Percentiles rank a stretch among this genome's conserved stretches.
These are phyloP conservation scores for Stictocephala bisonia DNA, from an alignment of 2,888 invertebrate genomes.

Conservation along the genomic window DNA sequence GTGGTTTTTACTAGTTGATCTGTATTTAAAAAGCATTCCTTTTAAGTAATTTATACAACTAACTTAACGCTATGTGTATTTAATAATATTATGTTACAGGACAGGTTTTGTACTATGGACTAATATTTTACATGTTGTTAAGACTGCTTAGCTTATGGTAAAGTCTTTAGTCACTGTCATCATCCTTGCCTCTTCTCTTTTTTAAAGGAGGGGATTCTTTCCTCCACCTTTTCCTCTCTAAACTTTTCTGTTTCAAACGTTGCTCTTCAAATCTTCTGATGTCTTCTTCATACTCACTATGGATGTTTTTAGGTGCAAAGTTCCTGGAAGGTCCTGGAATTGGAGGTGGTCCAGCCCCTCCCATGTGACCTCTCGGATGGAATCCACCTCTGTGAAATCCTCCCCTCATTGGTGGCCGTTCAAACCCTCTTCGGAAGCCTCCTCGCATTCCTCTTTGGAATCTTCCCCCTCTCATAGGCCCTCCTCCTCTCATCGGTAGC, in stretches of 20 bases:
- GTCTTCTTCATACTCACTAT: constrained; percentile 56
- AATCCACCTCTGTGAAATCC: constrained; percentile 44
- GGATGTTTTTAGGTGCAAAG: constrained; percentile 46
- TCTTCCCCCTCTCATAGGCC: constrained; percentile 37
- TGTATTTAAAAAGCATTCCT: too few species aligned
- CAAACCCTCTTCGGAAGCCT: constrained; percentile 29
- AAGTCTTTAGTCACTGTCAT: constrained; percentile 18
- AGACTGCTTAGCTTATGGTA: too few species aligned
- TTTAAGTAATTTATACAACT: too few species aligned
- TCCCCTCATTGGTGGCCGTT: constrained; percentile 13
- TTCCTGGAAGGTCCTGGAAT: constrained; percentile 33
- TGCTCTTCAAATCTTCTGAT: constrained; percentile 55
- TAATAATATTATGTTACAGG: too few species aligned
- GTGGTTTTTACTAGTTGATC: too few species aligned
- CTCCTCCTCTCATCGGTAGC: constrained; percentile 1
- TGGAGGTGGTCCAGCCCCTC: background rate
- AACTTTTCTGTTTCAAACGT: constrained; percentile 22
- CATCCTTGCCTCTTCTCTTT: constrained; percentile 36
- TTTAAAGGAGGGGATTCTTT: constrained; percentile 21
- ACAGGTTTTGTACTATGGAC: constrained; percentile 32
- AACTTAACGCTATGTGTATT: too few species aligned
- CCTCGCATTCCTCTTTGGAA: constrained; percentile 43
- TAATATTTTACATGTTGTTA: background rate
- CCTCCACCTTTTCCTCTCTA: constrained; percentile 29
- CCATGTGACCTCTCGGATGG: constrained; percentile 27